Conservation (phyloP, 2,888 invertebrate genomes). For the Aethes cnicana region DNA sequence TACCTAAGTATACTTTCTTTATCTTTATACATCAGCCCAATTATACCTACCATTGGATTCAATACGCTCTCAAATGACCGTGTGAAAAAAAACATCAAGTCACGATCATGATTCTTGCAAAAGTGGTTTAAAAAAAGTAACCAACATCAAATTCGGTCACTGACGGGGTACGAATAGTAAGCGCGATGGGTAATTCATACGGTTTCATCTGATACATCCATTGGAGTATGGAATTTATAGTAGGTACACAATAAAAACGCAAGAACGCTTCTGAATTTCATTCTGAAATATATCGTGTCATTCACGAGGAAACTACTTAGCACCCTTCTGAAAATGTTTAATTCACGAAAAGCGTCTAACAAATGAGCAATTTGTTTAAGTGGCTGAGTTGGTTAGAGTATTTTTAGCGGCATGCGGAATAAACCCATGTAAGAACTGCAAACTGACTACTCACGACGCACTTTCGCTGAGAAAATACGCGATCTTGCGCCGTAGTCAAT, state of each 20-base stretch:
- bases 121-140: too few species aligned
- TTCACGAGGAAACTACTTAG: not conserved
- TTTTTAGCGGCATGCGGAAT: slow-evolving; percentile 20
- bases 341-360: slow-evolving; percentile 11
- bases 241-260: slow-evolving; percentile 4
- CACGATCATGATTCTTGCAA: too few species aligned
- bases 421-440: slow-evolving; percentile 13
- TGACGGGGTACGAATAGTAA: too few species aligned
- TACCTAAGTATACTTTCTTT: too few species aligned
- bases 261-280: not conserved
- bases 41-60: too few species aligned
- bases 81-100: too few species aligned
- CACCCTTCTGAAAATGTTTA: slow-evolving; percentile 5
- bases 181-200: too few species aligned
- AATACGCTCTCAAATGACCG: too few species aligned
- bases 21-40: too few species aligned
- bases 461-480: not conserved
- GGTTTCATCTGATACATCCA: not conserved
- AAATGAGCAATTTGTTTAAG: slow-evolving; percentile 13
- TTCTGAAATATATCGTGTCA: not conserved
- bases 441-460: slow-evolving; percentile 19
- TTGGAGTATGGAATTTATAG: not conserved
- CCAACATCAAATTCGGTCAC: too few species aligned
- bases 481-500: not conserved
- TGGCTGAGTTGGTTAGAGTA: slow-evolving; percentile 11